These are phyloP conservation scores for Neoascia interrupta DNA, from an alignment of 2,888 invertebrate species.

Conservation along the genomic window DNA sequence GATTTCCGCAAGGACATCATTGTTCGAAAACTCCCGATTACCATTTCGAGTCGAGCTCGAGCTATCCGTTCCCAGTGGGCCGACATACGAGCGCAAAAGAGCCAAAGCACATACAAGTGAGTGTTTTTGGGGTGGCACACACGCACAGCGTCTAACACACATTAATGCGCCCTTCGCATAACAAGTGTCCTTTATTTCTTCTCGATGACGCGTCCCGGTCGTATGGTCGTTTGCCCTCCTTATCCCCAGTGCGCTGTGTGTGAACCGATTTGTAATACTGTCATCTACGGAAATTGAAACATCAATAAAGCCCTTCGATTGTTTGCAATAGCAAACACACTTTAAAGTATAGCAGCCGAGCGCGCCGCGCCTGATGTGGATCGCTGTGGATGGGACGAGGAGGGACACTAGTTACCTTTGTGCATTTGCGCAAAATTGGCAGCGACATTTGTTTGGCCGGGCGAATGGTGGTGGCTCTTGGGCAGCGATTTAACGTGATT, in stretches of 20 bases:
- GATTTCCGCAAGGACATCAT: constrained; percentile 63
- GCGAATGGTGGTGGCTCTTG: constrained; percentile 20
- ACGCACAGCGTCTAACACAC: constrained; percentile 18
- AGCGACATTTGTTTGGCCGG: constrained; percentile 43
- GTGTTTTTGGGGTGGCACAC: background rate
- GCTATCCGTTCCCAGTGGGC: constrained; percentile 45
- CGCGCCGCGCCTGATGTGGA: background rate
- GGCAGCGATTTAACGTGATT: constrained; percentile 66
- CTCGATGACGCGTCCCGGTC: constrained; percentile 8
- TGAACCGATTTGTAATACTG: constrained; percentile 73
- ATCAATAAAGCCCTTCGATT: constrained; percentile 71
- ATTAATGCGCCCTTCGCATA: constrained; percentile 36
- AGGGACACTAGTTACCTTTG: constrained; percentile 44
- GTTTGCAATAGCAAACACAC: constrained; percentile 61
- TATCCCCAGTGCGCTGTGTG: constrained; percentile 21
- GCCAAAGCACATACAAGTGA: background rate
- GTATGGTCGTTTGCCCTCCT: constrained; percentile 25
- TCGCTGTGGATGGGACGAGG: background rate
- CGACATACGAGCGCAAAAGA: background rate
- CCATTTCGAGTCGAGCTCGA: constrained; percentile 48
- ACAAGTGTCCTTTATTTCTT: constrained; percentile 57
- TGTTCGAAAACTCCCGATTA: constrained; percentile 59
- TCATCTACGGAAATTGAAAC: constrained; percentile 73
- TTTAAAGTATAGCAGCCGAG: constrained; percentile 36
- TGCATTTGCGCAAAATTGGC: constrained; percentile 65